A percentile compares a stretch with the other conserved stretches of the same genome.
phyloP scores from a whole-genome alignment of 2,888 invertebrate species.

The Oscheius sp. region DNA sequence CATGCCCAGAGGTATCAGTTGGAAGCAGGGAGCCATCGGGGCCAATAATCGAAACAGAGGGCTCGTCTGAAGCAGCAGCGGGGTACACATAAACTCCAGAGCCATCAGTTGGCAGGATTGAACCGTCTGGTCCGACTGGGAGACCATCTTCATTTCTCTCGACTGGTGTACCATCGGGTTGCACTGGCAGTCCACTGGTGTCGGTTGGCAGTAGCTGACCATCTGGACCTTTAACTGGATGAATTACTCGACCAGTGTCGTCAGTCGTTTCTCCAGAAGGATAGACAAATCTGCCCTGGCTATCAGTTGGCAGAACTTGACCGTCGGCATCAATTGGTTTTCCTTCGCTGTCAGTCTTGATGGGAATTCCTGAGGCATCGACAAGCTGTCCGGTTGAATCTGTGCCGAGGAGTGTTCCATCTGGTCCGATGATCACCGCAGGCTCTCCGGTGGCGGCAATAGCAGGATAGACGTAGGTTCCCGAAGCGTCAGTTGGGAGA shows the following conservation, averaged over 20 bases:
- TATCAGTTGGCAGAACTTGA: conserved; percentile 41
- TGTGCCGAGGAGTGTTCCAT: conserved; percentile 44
- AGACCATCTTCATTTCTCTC: conserved; percentile 50
- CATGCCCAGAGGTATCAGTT: conserved; percentile 29
- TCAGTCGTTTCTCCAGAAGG: conserved; percentile 37
- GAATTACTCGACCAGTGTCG: conserved; percentile 28
- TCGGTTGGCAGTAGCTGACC: conserved; percentile 45
- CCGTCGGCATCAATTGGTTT: conserved; percentile 49
- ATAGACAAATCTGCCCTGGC: conserved; percentile 31
- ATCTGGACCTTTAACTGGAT: conserved; percentile 48
- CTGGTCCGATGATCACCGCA: conserved; percentile 33
- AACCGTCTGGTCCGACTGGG: conserved; percentile 44
- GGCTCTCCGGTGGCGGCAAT: conserved; percentile 57
- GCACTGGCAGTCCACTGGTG: conserved; percentile 39
- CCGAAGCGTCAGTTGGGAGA: conserved; percentile 59
- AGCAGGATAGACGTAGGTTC: conserved; percentile 46
- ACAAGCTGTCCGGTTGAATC: conserved; percentile 41
- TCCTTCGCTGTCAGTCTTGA: conserved; percentile 52
- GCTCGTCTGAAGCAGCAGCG: conserved; percentile 27
- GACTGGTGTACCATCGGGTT: conserved; percentile 38
- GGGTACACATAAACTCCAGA: conserved; percentile 37
- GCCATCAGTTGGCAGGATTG: conserved; percentile 51
- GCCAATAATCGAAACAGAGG: conserved; percentile 38
- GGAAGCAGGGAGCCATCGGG: conserved; percentile 41
- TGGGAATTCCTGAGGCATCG: conserved; percentile 46